These are phyloP conservation scores for Drosophila bunnanda DNA, from an alignment of 2,888 invertebrate genomes.

Conservation along the genomic window DNA sequence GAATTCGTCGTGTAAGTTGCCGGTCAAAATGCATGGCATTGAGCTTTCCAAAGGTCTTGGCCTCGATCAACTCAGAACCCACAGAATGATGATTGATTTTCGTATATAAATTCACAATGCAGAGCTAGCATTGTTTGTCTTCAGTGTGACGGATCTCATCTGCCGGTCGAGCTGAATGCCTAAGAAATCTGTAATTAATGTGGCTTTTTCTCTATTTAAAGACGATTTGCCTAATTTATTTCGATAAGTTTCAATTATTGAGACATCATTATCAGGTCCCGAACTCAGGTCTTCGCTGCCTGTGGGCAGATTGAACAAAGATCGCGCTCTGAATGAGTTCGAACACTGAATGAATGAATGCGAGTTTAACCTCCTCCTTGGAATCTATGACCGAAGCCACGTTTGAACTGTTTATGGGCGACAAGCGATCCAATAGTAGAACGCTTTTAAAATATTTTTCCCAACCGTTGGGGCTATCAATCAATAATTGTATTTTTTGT, in stretches of 20 bases:
- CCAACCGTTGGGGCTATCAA: conserved; percentile 53
- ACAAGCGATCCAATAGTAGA: conserved; percentile 38
- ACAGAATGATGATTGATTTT: conserved; percentile 4
- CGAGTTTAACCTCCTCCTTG: conserved; percentile 42
- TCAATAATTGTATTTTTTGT: conserved; percentile 44
- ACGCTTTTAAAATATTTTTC: conserved; percentile 59
- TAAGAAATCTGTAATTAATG: conserved; percentile 66
- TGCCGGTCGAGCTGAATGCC: conserved; percentile 61
- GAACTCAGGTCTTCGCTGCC: conserved; percentile 2
- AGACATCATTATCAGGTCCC: conserved; percentile 54
- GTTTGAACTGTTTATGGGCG: conserved; percentile 3
- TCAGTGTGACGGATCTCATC: conserved; percentile 52
- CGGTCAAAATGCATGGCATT: conserved; percentile 73
- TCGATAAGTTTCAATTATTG: conserved; percentile 74
- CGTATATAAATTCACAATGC: background rate
- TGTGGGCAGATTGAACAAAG: conserved; percentile 15
- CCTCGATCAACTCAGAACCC: background rate
- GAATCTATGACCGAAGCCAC: conserved; percentile 6
- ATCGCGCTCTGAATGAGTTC: conserved; percentile 51
- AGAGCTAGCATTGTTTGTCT: background rate
- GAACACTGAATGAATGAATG: conserved; percentile 50
- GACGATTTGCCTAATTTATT: conserved; percentile 67
- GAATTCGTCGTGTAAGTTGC: conserved; percentile 83
- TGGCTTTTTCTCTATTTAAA: conserved; percentile 65
- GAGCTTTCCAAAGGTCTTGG: conserved; percentile 13